Evolutionary conservation across 2,797 vertebrate species (phyloP), one percentile per base, ranked within the genome.

Genomic region (Alosa sapidissima): DNA sequence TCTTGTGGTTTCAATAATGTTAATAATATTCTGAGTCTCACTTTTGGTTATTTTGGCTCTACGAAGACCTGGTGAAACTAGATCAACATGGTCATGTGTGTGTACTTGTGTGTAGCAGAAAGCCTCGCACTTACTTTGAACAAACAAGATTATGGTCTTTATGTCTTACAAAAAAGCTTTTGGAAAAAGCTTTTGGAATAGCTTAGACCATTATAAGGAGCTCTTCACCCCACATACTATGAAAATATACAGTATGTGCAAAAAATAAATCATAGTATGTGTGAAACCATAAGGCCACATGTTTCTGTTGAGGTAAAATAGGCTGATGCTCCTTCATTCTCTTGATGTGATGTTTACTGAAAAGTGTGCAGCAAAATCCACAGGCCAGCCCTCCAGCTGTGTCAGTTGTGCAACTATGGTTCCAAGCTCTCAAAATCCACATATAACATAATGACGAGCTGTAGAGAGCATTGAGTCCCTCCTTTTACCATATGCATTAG

Each of bases 31-130:
- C 55, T 24, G 7, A 78, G 36, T 78, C 36, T 78, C 16, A 78
- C 0, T 14, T 75, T 9, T 47, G 72, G 16, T 78, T 78, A 16
- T 78, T 45, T 47, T 47, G 72, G 72, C 19, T 21, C 72, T 47
- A 47, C 19, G 21, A 78, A 13, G 19, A 45, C 72, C 72, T 19
- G 72, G 72, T 78, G 72, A 45, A 78, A 75, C 68, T 75, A 75
- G 4, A 75, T 19, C 68, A 14, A 14, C 68, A 41, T 75, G 5
- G 41, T 36, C 33, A 45, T 78, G 72, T 47, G 41, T 78, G 41
- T 78, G 6, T 21, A 36, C 72, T 45, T 41, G 3, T 36, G 36
- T 45, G 14, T 21, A 45, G 36, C 16, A 41, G 13, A 75, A 78
- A 47, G 68, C 33, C 13, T 45, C 16, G 68, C 13, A 19, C 33